Base-by-base conservation (phyloP, 2,797 vertebrate genomes). In the Mycteria americana region DNA sequence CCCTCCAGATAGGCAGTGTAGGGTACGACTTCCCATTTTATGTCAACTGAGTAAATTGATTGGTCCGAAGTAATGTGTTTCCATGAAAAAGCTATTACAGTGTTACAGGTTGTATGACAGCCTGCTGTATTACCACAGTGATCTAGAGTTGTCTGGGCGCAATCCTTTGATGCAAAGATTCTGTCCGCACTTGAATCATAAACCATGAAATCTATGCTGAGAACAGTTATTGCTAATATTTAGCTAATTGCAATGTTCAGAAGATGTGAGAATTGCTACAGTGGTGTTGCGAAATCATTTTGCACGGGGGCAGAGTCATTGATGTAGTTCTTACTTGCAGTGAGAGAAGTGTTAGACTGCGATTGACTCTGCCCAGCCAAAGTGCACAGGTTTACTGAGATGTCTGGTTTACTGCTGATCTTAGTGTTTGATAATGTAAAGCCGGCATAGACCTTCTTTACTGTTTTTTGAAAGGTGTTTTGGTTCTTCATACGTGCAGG, bases 291-390 rank as follows among this genome's bases (percentile, higher is more conserved):
- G 51, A 85, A 43, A 65, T 45, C 7, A 5, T 73, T 85, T 89
- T 57, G 75, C 31, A 37, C 0, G 0, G 28, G 19, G 24, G 4
- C 57, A 16, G 46, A 25, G 28, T 73, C 14, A 2, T 2, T 30
- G 37, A 41, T 59, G 31, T n/a, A 27, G 7, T 50, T 78, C 22
- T 24, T 57, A 12, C 11, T 46, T 75, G 33, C 15, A 79, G 11
- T 25, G 41, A 41, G n/a, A 31, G 45, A 43, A 53, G 13, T 31
- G 35, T 81, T 88, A 51, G 35, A 1, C 35, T 70, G 48, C 19
- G 9, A 13, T 59, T 87, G 62, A 53, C 27, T 21, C 27, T 75
- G 25, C n/a, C 22, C 59, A 73, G 70, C n/a, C n/a, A 14, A 45
- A 62, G 50, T 75, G 18, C 37, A 11, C 10, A n/a, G 57, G 11